phyloP scores from a whole-genome alignment of 2,888 invertebrate genomes.

The Mythimna ferrago region DNA sequence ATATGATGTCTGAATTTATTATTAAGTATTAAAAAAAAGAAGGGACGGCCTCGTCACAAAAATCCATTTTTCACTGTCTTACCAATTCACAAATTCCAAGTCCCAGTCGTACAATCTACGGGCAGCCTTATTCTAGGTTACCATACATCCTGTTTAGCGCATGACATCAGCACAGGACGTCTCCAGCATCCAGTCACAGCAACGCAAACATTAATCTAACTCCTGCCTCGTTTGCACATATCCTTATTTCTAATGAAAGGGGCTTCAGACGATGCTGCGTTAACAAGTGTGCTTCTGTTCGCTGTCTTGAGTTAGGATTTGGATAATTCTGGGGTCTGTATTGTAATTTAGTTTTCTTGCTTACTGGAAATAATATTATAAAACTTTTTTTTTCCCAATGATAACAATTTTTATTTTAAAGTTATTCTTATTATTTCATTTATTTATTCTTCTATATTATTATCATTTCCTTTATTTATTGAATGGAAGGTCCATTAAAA shows the following conservation, averaged over 20 bases:
- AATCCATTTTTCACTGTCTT: neutral
- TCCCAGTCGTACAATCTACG: conserved; percentile 23
- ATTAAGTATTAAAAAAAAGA: too few species aligned
- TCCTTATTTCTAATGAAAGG: conserved; percentile 57
- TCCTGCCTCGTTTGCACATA: conserved; percentile 59
- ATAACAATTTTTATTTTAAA: too few species aligned
- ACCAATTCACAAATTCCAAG: neutral
- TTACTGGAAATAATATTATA: too few species aligned
- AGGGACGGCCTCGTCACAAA: too few species aligned
- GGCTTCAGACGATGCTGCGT: conserved; percentile 21
- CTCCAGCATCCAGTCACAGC: conserved; percentile 62
- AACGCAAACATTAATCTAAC: conserved; percentile 81
- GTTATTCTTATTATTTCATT: too few species aligned
- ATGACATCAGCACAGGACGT: conserved; percentile 66
- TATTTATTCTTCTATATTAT: too few species aligned
- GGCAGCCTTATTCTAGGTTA: conserved; percentile 63
- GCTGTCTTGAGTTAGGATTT: conserved; percentile 18
- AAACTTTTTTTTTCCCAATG: too few species aligned
- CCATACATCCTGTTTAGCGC: conserved; percentile 68
- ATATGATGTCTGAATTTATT: too few species aligned
- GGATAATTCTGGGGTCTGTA: neutral
- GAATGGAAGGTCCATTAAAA: too few species aligned
- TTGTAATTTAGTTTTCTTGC: neutral
- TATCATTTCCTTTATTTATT: too few species aligned
- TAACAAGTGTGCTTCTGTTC: conserved; percentile 16